Evolutionary conservation across 2,888 invertebrate genomes (phyloP).

Genomic region (Drepana falcataria): DNA sequence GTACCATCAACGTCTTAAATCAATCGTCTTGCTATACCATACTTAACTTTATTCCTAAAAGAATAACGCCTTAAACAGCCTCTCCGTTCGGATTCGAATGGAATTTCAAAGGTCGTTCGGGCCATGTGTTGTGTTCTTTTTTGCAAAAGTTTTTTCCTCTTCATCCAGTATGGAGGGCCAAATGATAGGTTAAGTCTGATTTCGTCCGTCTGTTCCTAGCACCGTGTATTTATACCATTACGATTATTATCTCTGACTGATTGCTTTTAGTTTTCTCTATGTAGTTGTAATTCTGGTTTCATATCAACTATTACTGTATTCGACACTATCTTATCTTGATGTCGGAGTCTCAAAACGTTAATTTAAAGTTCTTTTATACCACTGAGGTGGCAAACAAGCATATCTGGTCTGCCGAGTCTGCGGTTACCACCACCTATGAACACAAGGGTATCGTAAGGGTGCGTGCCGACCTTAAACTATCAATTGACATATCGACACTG

Average conservation of each 20-base stretch:
- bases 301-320: slow-evolving; percentile 3
- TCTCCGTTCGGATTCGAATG: slow-evolving; percentile 21
- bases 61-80: slow-evolving; percentile 19
- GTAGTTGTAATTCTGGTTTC: slow-evolving; percentile 4
- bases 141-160: slow-evolving; percentile 59
- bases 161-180: slow-evolving; percentile 19
- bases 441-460: no score
- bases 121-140: slow-evolving; percentile 65
- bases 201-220: slow-evolving; percentile 32
- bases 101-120: slow-evolving; percentile 69
- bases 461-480: no score
- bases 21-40: slow-evolving; percentile 8
- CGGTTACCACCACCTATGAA: no score
- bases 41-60: slow-evolving; percentile 25
- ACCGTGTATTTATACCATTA: slow-evolving; percentile 26
- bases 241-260: slow-evolving; percentile 23
- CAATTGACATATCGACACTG: no score
- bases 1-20: slow-evolving; percentile 34
- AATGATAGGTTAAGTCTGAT: slow-evolving; percentile 48
- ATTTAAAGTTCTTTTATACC: no score
- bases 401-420: no score
- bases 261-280: slow-evolving; percentile 14
- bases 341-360: not conserved
- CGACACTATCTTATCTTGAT: not conserved
- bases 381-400: no score